Conservation (phyloP, 2,797 vertebrate species). For the Enteromius trimaculatus region DNA sequence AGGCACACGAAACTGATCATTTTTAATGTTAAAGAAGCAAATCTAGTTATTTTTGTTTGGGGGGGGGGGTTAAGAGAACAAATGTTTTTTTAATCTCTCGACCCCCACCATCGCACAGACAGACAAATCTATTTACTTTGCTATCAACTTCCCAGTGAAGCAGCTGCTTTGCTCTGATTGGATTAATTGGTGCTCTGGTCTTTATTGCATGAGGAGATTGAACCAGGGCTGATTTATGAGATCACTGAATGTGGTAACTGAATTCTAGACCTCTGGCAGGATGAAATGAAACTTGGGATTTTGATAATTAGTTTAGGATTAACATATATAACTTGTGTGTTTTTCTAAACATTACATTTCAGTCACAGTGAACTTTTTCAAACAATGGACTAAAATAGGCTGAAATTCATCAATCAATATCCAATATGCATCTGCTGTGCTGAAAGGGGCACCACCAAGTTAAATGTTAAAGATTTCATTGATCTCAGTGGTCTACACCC, state of each 20-base stretch:
- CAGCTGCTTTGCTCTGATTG: constrained; percentile 71
- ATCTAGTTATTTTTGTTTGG: constrained; percentile 34
- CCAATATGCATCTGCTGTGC: constrained; percentile 35
- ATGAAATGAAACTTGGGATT: constrained; percentile 27
- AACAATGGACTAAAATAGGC: background rate
- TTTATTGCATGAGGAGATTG: constrained; percentile 56
- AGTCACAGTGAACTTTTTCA: background rate
- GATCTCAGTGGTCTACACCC: constrained; percentile 45
- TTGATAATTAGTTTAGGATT: constrained; percentile 16
- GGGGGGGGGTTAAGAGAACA: constrained; percentile 20
- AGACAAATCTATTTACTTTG: constrained; percentile 67
- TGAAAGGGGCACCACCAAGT: constrained; percentile 36
- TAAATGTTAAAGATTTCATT: constrained; percentile 54
- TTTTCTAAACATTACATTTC: background rate
- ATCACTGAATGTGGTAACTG: constrained; percentile 34
- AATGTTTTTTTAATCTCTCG: constrained; percentile 38
- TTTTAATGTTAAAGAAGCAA: background rate
- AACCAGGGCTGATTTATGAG: constrained; percentile 57
- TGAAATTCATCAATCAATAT: constrained; percentile 36
- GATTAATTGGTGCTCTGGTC: constrained; percentile 68
- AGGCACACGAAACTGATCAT: background rate
- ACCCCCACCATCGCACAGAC: constrained; percentile 34
- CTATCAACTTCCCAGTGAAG: constrained; percentile 61
- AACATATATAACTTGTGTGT: constrained; percentile 8
- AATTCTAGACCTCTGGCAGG: constrained; percentile 22